Percentiles rank a stretch among this genome's conserved stretches.
Conservation (phyloP, 2,888 invertebrate genomes). For the Agonopterix subpropinquella region DNA sequence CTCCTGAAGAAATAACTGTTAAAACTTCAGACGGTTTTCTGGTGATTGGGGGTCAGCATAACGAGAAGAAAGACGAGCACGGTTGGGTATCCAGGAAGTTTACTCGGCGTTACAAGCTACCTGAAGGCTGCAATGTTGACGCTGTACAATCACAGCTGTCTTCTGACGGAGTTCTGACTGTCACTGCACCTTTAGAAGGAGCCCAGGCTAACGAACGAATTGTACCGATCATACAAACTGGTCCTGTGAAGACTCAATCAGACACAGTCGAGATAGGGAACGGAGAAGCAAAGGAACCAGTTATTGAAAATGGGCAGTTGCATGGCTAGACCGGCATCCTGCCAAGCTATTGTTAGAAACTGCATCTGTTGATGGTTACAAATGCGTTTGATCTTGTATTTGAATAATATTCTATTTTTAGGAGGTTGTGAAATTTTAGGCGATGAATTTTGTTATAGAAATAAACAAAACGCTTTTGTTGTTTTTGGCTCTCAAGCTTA, state of each 20-base stretch:
- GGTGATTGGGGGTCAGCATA: constrained; percentile 81
- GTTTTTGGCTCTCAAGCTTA: too few relatives aligned
- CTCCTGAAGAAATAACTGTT: constrained; percentile 82
- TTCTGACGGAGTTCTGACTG: constrained; percentile 80
- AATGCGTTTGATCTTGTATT: too few relatives aligned
- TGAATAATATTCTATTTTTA: too few relatives aligned
- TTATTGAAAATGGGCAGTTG: constrained; percentile 68
- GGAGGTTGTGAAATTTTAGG: too few relatives aligned
- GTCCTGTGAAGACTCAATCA: constrained; percentile 5
- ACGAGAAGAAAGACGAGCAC: constrained; percentile 80
- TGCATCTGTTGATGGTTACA: not conserved
- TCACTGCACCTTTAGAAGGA: constrained; percentile 69
- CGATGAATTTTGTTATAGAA: too few relatives aligned
- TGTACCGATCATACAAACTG: constrained; percentile 1
- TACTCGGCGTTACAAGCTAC: constrained; percentile 79
- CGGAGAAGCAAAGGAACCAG: not conserved
- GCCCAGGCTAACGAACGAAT: not conserved
- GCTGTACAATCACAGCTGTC: constrained; percentile 80
- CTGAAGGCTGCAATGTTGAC: constrained; percentile 75
- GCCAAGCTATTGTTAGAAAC: constrained; percentile 33
- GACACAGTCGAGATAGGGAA: not conserved
- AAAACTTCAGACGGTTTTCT: constrained; percentile 79
- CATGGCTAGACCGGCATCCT: constrained; percentile 82
- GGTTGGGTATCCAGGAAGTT: constrained; percentile 82
- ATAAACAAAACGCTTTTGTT: too few relatives aligned